Evolutionary conservation across 2,797 vertebrate species (phyloP).

Genomic region (Ptychadena robeensis): DNA sequence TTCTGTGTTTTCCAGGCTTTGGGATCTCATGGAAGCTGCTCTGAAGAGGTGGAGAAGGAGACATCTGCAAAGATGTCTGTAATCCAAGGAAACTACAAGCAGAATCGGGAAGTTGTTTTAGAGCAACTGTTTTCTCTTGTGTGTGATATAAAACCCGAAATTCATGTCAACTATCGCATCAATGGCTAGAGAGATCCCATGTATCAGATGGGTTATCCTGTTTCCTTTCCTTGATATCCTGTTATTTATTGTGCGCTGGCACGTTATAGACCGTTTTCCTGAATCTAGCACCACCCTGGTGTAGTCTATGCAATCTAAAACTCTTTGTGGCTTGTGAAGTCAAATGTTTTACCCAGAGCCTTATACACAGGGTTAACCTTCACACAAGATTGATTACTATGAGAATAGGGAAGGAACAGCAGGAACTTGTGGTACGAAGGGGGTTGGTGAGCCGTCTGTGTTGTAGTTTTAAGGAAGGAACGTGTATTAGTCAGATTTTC

Average conservation of each 20-base stretch:
- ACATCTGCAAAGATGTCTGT: slow-evolving; percentile 77
- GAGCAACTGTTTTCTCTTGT: slow-evolving; percentile 75
- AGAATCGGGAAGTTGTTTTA: slow-evolving; percentile 77
- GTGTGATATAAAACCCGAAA: slow-evolving; percentile 80
- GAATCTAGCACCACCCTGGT: slow-evolving; percentile 3
- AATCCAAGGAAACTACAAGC: slow-evolving; percentile 77
- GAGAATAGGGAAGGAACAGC: slow-evolving; percentile 10
- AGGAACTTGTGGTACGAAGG: background rate
- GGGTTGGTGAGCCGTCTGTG: background rate
- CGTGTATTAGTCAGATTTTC: slow-evolving; percentile 1
- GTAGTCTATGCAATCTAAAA: slow-evolving; percentile 27
- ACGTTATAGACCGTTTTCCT: background rate
- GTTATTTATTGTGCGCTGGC: slow-evolving; percentile 38
- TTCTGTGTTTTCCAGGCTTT: slow-evolving; percentile 68
- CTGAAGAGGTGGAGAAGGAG: slow-evolving; percentile 79
- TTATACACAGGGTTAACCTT: slow-evolving; percentile 18
- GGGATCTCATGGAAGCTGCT: slow-evolving; percentile 80
- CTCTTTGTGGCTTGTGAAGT: background rate
- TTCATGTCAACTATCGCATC: slow-evolving; percentile 80
- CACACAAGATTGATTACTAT: background rate
- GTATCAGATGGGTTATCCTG: background rate
- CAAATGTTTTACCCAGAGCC: slow-evolving; percentile 14
- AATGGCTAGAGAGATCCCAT: slow-evolving; percentile 69
- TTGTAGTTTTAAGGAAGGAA: background rate
- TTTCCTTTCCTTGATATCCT: background rate